Conservation (phyloP, 2,888 invertebrate species). For the Chaetogeoica ovagalla region DNA sequence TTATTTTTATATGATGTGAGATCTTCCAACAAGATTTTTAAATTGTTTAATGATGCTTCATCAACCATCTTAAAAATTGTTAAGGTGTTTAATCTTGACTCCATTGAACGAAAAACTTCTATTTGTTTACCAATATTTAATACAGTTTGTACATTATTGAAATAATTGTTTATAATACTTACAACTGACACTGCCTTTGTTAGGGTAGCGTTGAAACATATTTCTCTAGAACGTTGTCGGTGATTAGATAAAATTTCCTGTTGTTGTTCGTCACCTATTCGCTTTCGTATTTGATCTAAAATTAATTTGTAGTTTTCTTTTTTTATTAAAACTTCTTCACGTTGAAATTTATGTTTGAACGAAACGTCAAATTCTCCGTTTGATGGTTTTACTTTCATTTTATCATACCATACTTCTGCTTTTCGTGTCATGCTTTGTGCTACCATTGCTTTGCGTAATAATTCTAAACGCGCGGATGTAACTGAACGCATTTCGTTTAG, state of each 20-base stretch:
- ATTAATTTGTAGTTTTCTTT: constrained; percentile 32
- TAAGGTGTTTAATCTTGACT: constrained; percentile 8
- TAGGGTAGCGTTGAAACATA: constrained; percentile 17
- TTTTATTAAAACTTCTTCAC: constrained; percentile 12
- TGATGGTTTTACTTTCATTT: constrained; percentile 5
- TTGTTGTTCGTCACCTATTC: neutral
- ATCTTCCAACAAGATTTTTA: constrained; percentile 7
- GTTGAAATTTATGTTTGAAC: constrained; percentile 5
- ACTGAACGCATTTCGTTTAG: constrained; percentile 11
- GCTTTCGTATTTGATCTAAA: constrained; percentile 25
- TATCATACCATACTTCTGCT: constrained; percentile 9
- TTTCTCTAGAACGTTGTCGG: constrained; percentile 25
- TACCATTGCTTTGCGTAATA: constrained; percentile 8
- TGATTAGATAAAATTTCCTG: neutral
- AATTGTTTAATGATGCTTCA: neutral
- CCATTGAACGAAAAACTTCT: constrained; percentile 7
- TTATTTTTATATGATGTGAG: constrained; percentile 36
- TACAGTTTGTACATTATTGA: neutral
- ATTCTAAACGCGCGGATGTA: constrained; percentile 3
- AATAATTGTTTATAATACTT: neutral
- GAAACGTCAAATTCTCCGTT: neutral
- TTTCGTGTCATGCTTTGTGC: neutral
- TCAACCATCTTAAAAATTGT: neutral
- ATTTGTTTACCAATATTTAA: constrained; percentile 21
- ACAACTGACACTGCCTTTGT: neutral